These are phyloP conservation scores for Saccostrea cuccullata DNA, from an alignment of 1,140 invertebrate genomes.

Conservation along the genomic window DNA sequence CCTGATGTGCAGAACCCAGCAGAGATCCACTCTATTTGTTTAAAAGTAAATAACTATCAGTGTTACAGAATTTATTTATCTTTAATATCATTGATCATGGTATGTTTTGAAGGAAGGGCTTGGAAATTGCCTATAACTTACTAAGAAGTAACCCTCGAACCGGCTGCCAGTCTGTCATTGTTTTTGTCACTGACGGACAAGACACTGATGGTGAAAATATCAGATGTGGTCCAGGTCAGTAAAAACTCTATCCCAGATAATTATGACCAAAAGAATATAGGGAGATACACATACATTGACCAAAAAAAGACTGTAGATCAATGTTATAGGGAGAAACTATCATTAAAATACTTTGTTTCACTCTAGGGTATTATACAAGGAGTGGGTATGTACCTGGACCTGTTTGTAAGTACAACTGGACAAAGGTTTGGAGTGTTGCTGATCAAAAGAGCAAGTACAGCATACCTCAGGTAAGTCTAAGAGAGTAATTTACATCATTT, in stretches of 20 bases:
- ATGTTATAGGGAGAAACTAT: neutral
- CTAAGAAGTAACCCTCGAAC: conserved; percentile 75
- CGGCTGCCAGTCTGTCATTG: conserved; percentile 78
- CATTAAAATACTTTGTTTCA: conserved; percentile 1
- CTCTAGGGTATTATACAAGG: conserved; percentile 78
- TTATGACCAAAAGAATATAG: neutral
- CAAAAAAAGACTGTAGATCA: neutral
- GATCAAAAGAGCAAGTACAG: conserved; percentile 71
- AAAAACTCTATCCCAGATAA: neutral
- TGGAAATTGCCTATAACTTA: conserved; percentile 77
- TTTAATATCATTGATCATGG: no score
- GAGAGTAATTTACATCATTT: neutral
- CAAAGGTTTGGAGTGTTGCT: conserved; percentile 76
- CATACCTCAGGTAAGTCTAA: conserved; percentile 66
- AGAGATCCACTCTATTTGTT: no score
- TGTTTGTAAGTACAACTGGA: conserved; percentile 80
- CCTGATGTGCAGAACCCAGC: no score
- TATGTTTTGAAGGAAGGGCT: conserved; percentile 73
- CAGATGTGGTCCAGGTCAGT: conserved; percentile 78
- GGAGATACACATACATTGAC: neutral
- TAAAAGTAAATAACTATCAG: no score
- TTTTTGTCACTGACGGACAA: conserved; percentile 79
- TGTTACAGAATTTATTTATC: no score
- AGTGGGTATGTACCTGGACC: conserved; percentile 80
- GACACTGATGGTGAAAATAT: conserved; percentile 79